phyloP scores from a whole-genome alignment of 2,113 vertebrate species.

The Ophiodon elongatus region DNA sequence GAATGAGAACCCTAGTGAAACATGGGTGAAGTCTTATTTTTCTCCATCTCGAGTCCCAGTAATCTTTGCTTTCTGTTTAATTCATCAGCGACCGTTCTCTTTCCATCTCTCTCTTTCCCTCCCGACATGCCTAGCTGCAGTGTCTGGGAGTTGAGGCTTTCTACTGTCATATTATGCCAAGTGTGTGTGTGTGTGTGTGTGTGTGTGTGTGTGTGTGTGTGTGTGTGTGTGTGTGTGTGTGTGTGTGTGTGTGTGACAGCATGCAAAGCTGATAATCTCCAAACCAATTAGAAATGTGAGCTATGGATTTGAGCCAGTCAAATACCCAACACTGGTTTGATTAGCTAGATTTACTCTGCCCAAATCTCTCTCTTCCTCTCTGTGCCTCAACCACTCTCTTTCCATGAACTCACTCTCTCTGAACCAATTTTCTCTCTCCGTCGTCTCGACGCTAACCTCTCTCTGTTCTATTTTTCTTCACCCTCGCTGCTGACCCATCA shows the following conservation, averaged over 20 bases:
- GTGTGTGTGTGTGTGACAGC: conserved; percentile 63
- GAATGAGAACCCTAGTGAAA: conserved; percentile 38
- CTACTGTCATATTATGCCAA: conserved; percentile 68
- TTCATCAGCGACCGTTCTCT: conserved; percentile 55
- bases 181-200: neutral
- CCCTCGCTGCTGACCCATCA: conserved; percentile 30
- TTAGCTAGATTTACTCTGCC: conserved; percentile 78
- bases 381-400: conserved; percentile 45
- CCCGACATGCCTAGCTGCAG: conserved; percentile 48
- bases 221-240: neutral
- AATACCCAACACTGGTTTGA: conserved; percentile 82
- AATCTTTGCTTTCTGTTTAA: conserved; percentile 63
- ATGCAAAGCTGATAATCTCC: conserved; percentile 82
- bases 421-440: conserved; percentile 38
- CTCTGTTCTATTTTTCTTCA: conserved; percentile 22
- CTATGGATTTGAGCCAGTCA: conserved; percentile 80
- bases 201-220: neutral
- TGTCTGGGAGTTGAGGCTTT: conserved; percentile 48
- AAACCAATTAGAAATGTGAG: conserved; percentile 85
- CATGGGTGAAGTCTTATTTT: conserved; percentile 56
- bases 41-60: conserved; percentile 56
- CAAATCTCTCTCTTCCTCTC: conserved; percentile 63
- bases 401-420: conserved; percentile 53
- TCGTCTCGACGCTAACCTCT: conserved; percentile 18
- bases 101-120: conserved; percentile 40